Conservation (phyloP, 2,888 invertebrate species). For the Alloplasta piceator region DNA sequence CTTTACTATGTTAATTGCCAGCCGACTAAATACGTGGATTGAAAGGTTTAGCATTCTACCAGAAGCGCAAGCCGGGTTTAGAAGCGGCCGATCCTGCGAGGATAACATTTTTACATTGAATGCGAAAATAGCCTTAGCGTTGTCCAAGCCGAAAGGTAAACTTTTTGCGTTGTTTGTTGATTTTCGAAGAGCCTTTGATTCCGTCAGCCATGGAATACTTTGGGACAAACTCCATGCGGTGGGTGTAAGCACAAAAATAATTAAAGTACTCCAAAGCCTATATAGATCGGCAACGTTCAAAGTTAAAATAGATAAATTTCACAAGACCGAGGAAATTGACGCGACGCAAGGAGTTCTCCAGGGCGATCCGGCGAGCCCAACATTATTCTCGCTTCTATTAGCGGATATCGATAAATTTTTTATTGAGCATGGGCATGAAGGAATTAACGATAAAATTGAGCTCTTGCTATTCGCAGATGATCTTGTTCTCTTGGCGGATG, state of each 20-base stretch:
- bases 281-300: neutral
- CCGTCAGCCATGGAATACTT: neutral
- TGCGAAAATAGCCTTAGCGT: slow-evolving; percentile 7
- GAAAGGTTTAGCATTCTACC: slow-evolving; percentile 16
- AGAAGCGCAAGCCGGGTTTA: slow-evolving; percentile 32
- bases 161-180: slow-evolving; percentile 3
- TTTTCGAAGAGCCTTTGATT: neutral
- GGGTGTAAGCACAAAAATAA: no score
- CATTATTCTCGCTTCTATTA: no score
- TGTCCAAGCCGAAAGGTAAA: slow-evolving; percentile 4
- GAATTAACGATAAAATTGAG: no score
- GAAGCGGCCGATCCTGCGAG: neutral
- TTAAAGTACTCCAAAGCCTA: no score
- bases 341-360: no score
- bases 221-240: neutral
- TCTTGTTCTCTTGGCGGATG: no score
- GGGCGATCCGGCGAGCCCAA: no score
- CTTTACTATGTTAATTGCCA: slow-evolving; percentile 7
- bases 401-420: no score
- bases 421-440: no score
- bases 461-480: no score
- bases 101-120: slow-evolving; percentile 15
- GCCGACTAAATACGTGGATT: slow-evolving; percentile 3
- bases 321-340: slow-evolving; percentile 15
- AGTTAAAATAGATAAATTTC: neutral